A percentile compares a stretch with the other conserved stretches of the same genome.
Conservation (phyloP, 2,888 invertebrate genomes). For the Ennomos fuscantarius region DNA sequence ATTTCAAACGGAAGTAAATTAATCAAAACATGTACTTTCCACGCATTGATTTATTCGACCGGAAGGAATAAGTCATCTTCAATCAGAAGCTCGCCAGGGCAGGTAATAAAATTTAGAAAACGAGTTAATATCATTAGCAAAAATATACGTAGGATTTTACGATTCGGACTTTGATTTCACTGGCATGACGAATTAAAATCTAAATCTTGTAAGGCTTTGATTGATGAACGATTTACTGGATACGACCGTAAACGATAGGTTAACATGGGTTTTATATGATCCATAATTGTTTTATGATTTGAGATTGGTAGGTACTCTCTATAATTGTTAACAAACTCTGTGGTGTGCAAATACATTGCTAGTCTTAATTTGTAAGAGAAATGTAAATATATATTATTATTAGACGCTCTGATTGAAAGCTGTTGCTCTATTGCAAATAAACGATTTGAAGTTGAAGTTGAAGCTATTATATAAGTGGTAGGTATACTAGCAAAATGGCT, state of each 20-base stretch:
- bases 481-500: too few species aligned
- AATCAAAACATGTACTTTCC: conserved; percentile 33
- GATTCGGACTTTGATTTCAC: conserved; percentile 29
- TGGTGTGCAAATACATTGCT: conserved; percentile 24
- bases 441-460: too few species aligned
- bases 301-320: conserved; percentile 9
- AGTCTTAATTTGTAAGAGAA: conserved; percentile 32
- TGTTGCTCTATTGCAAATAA: too few species aligned
- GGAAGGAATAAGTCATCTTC: conserved; percentile 48
- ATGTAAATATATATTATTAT: not conserved
- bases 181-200: conserved; percentile 24
- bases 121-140: conserved; percentile 33
- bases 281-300: conserved; percentile 21
- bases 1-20: conserved; percentile 35
- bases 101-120: conserved; percentile 40
- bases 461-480: too few species aligned
- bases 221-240: conserved; percentile 26
- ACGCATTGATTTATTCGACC: conserved; percentile 38
- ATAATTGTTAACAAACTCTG: conserved; percentile 9
- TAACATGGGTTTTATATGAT: conserved; percentile 20
- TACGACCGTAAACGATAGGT: conserved; percentile 29
- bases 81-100: conserved; percentile 32
- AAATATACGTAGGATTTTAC: conserved; percentile 32
- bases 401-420: too few species aligned
- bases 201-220: conserved; percentile 18